Conservation (phyloP, 2,113 vertebrate species). For the Actenoides hombroni region DNA sequence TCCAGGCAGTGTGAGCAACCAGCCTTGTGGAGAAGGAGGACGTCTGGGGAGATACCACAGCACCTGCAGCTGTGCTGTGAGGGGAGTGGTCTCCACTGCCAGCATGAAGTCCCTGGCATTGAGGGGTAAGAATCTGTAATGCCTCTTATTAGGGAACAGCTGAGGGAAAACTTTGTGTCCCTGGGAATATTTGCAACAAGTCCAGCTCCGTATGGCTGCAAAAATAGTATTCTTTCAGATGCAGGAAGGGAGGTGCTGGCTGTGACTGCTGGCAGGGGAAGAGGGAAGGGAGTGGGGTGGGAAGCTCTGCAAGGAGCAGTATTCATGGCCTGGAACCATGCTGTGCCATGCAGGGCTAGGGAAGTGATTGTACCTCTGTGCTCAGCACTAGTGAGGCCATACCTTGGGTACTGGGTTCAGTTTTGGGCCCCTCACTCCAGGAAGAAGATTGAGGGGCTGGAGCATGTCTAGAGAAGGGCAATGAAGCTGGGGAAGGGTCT, state of each 20-base stretch:
- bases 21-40: neutral
- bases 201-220: conserved; percentile 5
- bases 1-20: neutral
- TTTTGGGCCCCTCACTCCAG: neutral
- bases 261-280: conserved; percentile 9
- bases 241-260: conserved; percentile 58
- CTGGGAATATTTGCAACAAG: neutral
- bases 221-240: conserved; percentile 51
- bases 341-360: neutral
- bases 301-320: neutral
- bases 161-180: neutral
- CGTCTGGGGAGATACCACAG: neutral
- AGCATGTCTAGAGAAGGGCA: neutral
- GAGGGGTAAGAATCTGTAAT: neutral
- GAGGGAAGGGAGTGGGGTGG: conserved; percentile 11
- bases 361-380: neutral
- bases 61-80: neutral
- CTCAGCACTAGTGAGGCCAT: neutral
- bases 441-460: neutral
- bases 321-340: neutral
- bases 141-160: neutral
- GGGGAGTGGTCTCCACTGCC: neutral
- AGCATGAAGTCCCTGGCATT: neutral
- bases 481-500: neutral
- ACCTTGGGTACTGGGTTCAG: neutral